Conservation (phyloP, 2,888 invertebrate species). For the Lysandra coridon region DNA sequence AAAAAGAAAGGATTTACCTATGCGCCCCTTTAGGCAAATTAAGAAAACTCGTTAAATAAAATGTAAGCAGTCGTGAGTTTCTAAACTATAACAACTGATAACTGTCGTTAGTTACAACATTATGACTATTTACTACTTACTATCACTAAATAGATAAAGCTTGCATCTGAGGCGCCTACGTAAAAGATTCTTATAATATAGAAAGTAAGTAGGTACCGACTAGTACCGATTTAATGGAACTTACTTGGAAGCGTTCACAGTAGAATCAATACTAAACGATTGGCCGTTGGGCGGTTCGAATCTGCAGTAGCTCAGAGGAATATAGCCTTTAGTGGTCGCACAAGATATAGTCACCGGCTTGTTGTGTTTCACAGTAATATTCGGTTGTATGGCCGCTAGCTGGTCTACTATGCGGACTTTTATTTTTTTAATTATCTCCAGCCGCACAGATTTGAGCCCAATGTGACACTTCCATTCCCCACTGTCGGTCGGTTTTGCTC, state of each 20-base stretch:
- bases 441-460: constrained; percentile 54
- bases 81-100: not conserved
- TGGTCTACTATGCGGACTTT: constrained; percentile 59
- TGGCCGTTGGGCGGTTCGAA: constrained; percentile 70
- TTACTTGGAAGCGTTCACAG: constrained; percentile 60
- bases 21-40: too few species aligned
- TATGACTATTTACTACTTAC: not conserved
- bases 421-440: constrained; percentile 59
- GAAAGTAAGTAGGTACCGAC: too few species aligned
- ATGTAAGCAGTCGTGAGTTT: not conserved
- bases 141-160: not conserved
- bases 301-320: constrained; percentile 70
- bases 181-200: too few species aligned
- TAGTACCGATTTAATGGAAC: constrained; percentile 34
- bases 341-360: constrained; percentile 64
- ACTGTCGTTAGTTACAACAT: not conserved
- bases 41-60: not conserved
- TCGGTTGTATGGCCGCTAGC: constrained; percentile 60
- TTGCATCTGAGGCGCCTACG: too few species aligned
- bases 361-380: constrained; percentile 54
- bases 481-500: constrained; percentile 53
- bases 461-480: constrained; percentile 76
- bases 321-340: constrained; percentile 57
- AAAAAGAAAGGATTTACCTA: too few species aligned
- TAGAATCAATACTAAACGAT: constrained; percentile 70